A percentile compares a stretch with the other conserved stretches of the same genome.
Conservation (phyloP, 2,797 vertebrate species). For the Salarias fasciatus region DNA sequence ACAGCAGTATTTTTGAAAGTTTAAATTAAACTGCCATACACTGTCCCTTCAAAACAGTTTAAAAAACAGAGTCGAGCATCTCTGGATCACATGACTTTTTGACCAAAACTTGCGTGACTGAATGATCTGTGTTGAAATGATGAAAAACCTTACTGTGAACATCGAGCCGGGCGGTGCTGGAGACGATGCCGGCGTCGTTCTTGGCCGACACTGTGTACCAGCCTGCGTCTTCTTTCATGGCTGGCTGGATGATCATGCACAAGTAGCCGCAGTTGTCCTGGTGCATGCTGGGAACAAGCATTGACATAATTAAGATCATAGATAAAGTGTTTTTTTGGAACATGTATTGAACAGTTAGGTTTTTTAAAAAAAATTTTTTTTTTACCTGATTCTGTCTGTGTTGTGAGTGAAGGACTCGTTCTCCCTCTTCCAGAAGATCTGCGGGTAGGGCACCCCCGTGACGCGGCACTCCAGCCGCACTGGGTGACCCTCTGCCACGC, state of each 20-base stretch:
- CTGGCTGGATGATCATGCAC: slow-evolving; percentile 98
- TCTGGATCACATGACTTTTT: too few relatives aligned
- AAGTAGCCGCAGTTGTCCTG: slow-evolving; percentile 97
- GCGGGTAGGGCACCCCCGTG: slow-evolving; percentile 89
- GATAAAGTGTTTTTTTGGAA: too few relatives aligned
- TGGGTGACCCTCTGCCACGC: slow-evolving; percentile 94
- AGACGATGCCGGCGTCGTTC: slow-evolving; percentile 97
- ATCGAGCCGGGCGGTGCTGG: slow-evolving; percentile 95
- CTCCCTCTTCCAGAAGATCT: slow-evolving; percentile 99
- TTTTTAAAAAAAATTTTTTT: too few relatives aligned
- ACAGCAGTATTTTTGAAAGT: too few relatives aligned
- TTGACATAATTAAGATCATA: background rate
- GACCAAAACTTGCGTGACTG: too few relatives aligned
- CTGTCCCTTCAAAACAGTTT: too few relatives aligned
- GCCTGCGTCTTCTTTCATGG: slow-evolving; percentile 94
- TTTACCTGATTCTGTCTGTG: slow-evolving; percentile 95
- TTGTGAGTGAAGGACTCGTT: slow-evolving; percentile 97
- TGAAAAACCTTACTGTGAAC: slow-evolving; percentile 86
- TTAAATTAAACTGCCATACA: too few relatives aligned
- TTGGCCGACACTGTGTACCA: slow-evolving; percentile 99
- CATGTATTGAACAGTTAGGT: too few relatives aligned
- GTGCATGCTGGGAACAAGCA: slow-evolving; percentile 89
- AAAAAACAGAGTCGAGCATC: too few relatives aligned
- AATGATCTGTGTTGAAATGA: background rate
- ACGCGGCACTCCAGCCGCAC: slow-evolving; percentile 95